These are phyloP conservation scores for Dasypogon diadema DNA, from an alignment of 2,888 invertebrate species.

Conservation along the genomic window DNA sequence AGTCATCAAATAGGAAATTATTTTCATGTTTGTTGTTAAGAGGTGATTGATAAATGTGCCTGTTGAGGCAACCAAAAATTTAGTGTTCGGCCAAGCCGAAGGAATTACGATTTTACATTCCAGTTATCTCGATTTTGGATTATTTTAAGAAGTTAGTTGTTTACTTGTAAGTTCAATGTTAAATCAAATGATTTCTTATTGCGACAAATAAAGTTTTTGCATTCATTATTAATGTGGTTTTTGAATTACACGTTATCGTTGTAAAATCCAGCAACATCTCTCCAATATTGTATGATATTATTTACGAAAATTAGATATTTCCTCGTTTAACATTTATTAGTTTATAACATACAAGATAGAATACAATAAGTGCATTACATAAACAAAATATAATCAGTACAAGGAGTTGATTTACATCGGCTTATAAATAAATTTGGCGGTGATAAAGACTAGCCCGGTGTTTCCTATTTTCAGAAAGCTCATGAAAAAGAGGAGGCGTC, in stretches of 20 bases:
- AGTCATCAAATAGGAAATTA: neutral
- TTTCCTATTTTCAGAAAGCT: no score
- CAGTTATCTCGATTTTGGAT: slow-evolving; percentile 13
- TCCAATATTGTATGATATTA: no score
- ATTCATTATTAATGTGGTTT: neutral
- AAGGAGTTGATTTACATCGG: no score
- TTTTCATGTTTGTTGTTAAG: slow-evolving; percentile 2
- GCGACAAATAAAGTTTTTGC: slow-evolving; percentile 22
- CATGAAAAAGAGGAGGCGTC: no score
- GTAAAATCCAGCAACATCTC: no score
- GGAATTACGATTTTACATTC: neutral
- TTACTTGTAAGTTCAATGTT: slow-evolving; percentile 36
- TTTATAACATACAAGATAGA: no score
- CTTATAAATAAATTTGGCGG: no score
- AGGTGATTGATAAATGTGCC: neutral
- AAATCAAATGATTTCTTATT: slow-evolving; percentile 20
- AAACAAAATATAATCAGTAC: no score
- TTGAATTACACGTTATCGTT: neutral
- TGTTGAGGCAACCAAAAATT: neutral
- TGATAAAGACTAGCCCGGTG: no score
- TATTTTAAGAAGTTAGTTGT: slow-evolving; percentile 18
- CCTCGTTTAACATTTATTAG: no score
- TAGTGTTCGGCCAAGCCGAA: slow-evolving; percentile 6
- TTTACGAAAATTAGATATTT: no score
- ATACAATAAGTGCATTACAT: no score